Base-by-base conservation (phyloP, 2,797 vertebrate genomes). In the Nannoperca obscura region DNA sequence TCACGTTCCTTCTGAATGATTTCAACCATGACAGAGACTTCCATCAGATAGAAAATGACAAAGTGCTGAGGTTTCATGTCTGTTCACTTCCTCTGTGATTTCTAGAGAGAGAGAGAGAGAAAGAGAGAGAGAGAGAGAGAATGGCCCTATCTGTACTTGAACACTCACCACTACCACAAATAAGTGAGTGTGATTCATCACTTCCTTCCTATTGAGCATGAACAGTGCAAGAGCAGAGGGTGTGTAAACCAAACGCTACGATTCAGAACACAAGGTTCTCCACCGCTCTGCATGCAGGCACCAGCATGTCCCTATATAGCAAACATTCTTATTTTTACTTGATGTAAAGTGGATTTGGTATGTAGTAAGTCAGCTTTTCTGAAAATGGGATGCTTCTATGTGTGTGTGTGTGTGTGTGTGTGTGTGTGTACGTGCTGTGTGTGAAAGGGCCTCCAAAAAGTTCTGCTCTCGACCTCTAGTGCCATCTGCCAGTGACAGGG, bases 401-500 rank as follows among this genome's bases (percentile, higher is more conserved):
- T 11, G 0, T 64, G 44, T 27, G 46, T 60, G 6, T 24, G 13
- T 34, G 22, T 46, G 13, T 46, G 46, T 58, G 60, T 47, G 57
- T 47, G 47, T 60, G 40, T 34, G 40, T 80, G 72, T 66, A 27
- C 8, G 47, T 68, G 65, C 32, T 34, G 76, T 62, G 61, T 76
- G 47, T 54, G 27, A n/a, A 24, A 72, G 52, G 69, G 78, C 67
- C 77, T 80, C 68, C 20, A 55, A 77, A 85, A 84, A 86, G 75
- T 86, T 80, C 44, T 62, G 74, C 85, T 88, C 81, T 85, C 91
- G 77, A 94, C 91, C 93, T 95, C 86, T 95, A 92, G 92, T 95
- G 93, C 94, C 94, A 94, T 94, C 94, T 95, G 93, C 89, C 92
- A 94, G 94, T 94, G 93, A 94, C 88, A 84, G 89, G 86, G 90